Evolutionary conservation across 2,113 vertebrate genomes (phyloP).

Genomic region (Circaetus cinerascens): DNA sequence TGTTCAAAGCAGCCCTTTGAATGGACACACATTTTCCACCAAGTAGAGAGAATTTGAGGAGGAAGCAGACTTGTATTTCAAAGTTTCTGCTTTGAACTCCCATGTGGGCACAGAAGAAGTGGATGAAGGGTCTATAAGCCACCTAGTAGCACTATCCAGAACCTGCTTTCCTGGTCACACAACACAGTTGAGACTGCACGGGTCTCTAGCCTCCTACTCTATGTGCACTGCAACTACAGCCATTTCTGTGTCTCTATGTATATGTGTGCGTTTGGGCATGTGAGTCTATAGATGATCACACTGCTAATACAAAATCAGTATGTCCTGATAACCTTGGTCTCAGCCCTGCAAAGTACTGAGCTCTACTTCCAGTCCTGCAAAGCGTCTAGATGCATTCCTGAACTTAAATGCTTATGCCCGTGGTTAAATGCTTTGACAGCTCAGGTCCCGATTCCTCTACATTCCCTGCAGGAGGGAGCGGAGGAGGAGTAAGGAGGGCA

Average conservation of each 20-base stretch:
- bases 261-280: accelerated
- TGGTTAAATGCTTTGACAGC: neutral
- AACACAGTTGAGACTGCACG: neutral
- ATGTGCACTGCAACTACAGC: neutral
- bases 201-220: neutral
- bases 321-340: neutral
- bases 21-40: neutral
- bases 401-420: neutral
- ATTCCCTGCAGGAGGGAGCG: neutral
- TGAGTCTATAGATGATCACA: neutral
- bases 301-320: neutral
- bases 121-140: neutral
- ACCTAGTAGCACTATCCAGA: neutral
- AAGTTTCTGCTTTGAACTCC: neutral
- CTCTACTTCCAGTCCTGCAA: neutral
- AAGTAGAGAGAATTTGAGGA: neutral
- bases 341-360: neutral
- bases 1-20: neutral
- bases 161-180: neutral
- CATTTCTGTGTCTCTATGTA: neutral
- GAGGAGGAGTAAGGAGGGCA: neutral
- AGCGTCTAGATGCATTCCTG: neutral
- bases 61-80: neutral
- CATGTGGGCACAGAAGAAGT: neutral
- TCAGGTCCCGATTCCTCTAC: neutral